phyloP scores from a whole-genome alignment of 1,140 invertebrate genomes.

The Saxidomus purpurata region DNA sequence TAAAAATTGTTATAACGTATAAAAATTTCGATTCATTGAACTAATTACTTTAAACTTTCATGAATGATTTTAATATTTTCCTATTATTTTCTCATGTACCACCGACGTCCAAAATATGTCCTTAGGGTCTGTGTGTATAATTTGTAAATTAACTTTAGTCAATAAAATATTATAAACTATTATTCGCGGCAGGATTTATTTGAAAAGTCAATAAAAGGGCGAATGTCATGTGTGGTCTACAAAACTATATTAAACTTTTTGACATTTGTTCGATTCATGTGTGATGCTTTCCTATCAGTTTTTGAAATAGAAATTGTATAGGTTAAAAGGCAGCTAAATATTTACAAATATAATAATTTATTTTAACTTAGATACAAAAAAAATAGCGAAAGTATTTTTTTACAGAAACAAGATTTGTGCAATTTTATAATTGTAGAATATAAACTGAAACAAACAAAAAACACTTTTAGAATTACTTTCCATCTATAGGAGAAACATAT shows the following conservation, averaged over 20 bases:
- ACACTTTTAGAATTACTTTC: too few relatives aligned
- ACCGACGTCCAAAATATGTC: conserved; percentile 14
- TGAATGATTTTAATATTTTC: conserved; percentile 53
- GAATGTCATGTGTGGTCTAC: conserved; percentile 34
- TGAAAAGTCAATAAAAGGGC: conserved; percentile 26
- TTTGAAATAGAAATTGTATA: neutral
- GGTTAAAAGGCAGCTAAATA: neutral
- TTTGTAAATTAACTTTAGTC: conserved; percentile 59
- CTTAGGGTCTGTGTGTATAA: neutral
- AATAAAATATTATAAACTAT: conserved; percentile 28
- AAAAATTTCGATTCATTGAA: conserved; percentile 3
- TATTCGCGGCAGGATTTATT: conserved; percentile 22
- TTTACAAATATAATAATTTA: too few relatives aligned
- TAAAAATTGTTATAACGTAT: conserved; percentile 4
- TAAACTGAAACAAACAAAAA: too few relatives aligned
- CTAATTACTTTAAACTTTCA: conserved; percentile 34
- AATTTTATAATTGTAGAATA: too few relatives aligned
- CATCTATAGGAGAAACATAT: too few relatives aligned
- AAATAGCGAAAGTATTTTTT: too few relatives aligned
- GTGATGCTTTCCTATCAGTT: neutral
- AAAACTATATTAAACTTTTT: conserved; percentile 11
- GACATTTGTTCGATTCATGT: neutral
- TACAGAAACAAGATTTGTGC: too few relatives aligned
- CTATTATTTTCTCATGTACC: conserved; percentile 35
- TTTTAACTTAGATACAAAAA: too few relatives aligned